These are phyloP conservation scores for Tylochromis polylepis DNA, from an alignment of 2,113 vertebrate genomes.

Conservation along the genomic window DNA sequence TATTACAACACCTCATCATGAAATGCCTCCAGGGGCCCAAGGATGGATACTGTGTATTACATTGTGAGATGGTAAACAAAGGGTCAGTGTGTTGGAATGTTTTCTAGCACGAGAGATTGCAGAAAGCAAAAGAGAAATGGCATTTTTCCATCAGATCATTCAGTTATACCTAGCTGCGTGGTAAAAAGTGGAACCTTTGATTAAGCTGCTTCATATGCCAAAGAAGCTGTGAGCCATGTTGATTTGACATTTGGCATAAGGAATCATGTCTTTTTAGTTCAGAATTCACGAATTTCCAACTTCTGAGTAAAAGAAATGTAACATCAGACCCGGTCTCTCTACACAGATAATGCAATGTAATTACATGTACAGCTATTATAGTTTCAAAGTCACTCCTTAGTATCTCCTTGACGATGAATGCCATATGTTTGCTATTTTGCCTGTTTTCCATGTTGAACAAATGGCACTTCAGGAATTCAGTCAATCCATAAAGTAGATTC, in stretches of 20 bases:
- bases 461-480: not conserved
- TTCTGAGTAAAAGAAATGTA: not conserved
- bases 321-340: not conserved
- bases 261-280: not conserved
- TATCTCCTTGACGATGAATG: not conserved
- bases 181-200: not conserved
- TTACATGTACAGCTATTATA: not conserved
- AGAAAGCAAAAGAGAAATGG: not conserved
- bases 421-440: not conserved
- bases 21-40: conserved; percentile 12
- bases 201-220: not conserved
- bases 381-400: not conserved
- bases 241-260: not conserved
- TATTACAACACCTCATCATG: conserved; percentile 29
- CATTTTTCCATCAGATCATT: not conserved
- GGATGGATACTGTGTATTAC: conserved; percentile 34
- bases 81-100: conserved; percentile 2
- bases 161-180: not conserved
- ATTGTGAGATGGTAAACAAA: not conserved
- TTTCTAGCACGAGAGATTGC: not conserved
- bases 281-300: not conserved
- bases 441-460: not conserved
- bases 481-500: not conserved
- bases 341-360: not conserved
- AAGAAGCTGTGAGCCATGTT: not conserved